These are phyloP conservation scores for Tribolium freemani DNA, from an alignment of 2,888 invertebrate genomes.

Conservation along the genomic window DNA sequence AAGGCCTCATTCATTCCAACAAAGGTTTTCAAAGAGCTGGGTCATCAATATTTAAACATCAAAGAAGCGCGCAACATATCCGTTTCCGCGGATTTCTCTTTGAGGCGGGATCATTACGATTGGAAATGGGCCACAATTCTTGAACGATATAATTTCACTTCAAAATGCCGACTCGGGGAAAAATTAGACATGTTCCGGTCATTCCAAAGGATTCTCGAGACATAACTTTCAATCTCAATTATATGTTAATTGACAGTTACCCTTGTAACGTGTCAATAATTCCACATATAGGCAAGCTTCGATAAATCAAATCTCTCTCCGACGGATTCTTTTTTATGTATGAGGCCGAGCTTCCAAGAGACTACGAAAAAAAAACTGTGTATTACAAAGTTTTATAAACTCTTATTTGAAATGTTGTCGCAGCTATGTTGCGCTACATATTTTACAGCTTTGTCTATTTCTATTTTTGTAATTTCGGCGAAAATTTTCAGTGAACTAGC, in stretches of 20 bases:
- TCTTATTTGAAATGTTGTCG: too few relatives aligned
- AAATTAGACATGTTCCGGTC: background rate
- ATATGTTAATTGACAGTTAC: slow-evolving; percentile 39
- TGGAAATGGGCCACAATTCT: slow-evolving; percentile 39
- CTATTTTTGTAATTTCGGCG: background rate
- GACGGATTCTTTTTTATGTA: slow-evolving; percentile 27
- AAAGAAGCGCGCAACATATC: slow-evolving; percentile 49
- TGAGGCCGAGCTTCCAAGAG: background rate
- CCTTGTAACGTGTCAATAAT: slow-evolving; percentile 41
- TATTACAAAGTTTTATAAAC: too few relatives aligned
- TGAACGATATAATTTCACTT: slow-evolving; percentile 40
- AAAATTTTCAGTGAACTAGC: background rate
- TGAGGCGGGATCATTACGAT: slow-evolving; percentile 47
- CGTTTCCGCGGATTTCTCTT: slow-evolving; percentile 48
- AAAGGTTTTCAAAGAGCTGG: slow-evolving; percentile 49
- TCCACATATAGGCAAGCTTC: slow-evolving; percentile 38
- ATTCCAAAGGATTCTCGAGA: slow-evolving; percentile 9
- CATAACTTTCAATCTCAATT: slow-evolving; percentile 40
- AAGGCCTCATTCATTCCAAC: slow-evolving; percentile 40
- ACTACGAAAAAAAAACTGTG: too few relatives aligned
- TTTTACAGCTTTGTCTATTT: background rate
- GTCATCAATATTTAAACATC: slow-evolving; percentile 51
- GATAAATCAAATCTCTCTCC: slow-evolving; percentile 29
- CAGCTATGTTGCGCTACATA: too few relatives aligned
- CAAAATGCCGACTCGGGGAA: slow-evolving; percentile 32